Evolutionary conservation across 2,888 invertebrate genomes (phyloP).

Genomic region (Trichopria drosophilae): DNA sequence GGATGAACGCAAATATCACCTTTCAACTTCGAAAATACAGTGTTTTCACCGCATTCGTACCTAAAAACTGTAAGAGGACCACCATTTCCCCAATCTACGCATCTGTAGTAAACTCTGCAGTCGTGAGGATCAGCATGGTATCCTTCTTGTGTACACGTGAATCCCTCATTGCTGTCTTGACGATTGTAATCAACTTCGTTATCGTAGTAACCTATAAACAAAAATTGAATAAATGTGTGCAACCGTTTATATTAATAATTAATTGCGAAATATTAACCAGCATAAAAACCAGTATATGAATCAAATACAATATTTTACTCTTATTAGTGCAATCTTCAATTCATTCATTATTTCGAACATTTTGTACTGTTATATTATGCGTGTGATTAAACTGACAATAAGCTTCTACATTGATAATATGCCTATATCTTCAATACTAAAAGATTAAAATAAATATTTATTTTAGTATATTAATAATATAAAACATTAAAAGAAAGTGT

Average conservation of each 20-base stretch:
- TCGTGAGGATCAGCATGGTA: constrained; percentile 73
- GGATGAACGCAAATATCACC: constrained; percentile 75
- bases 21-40: constrained; percentile 64
- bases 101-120: constrained; percentile 76
- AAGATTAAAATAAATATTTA: too few relatives aligned
- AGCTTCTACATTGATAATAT: too few relatives aligned
- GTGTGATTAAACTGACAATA: too few relatives aligned
- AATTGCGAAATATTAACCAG: not conserved
- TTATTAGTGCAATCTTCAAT: not conserved
- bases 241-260: not conserved
- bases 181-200: constrained; percentile 28
- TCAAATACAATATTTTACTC: not conserved
- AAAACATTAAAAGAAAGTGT: too few relatives aligned
- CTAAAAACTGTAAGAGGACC: constrained; percentile 63
- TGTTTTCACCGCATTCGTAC: constrained; percentile 76
- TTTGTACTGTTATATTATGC: too few relatives aligned
- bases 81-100: constrained; percentile 66
- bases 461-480: too few relatives aligned
- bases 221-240: constrained; percentile 1
- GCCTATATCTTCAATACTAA: too few relatives aligned
- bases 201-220: too few relatives aligned
- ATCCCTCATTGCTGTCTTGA: constrained; percentile 38
- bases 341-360: too few relatives aligned
- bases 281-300: not conserved
- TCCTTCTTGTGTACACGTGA: constrained; percentile 69